These are phyloP conservation scores for Nannospalax galili DNA, from an alignment of 2,113 vertebrate genomes.

Conservation along the genomic window DNA sequence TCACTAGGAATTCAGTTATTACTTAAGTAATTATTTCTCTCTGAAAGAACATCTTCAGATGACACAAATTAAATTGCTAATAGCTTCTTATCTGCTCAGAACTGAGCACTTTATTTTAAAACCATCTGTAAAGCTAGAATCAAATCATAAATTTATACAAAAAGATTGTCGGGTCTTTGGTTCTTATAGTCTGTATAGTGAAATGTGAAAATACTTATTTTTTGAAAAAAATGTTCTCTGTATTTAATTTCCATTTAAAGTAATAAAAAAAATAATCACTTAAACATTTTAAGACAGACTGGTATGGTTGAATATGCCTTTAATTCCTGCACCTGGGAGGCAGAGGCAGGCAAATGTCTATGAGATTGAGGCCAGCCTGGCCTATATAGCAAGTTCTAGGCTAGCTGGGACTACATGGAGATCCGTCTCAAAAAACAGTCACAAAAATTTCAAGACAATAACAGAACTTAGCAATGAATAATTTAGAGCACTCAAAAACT, in stretches of 20 bases:
- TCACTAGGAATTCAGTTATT: constrained; percentile 14
- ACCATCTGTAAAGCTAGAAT: background rate
- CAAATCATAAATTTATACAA: background rate
- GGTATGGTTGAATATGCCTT: too few species aligned
- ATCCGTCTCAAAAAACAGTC: too few species aligned
- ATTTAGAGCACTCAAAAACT: accelerated
- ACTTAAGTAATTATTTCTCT: too few species aligned
- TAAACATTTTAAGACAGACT: too few species aligned
- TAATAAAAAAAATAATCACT: background rate
- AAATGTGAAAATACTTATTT: background rate
- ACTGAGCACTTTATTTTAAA: background rate
- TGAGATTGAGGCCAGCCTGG: too few species aligned
- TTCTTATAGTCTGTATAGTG: background rate
- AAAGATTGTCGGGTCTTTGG: background rate
- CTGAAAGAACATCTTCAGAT: background rate
- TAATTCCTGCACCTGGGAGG: too few species aligned
- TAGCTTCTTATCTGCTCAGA: background rate
- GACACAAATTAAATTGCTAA: constrained; percentile 25
- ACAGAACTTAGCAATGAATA: background rate
- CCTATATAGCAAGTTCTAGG: too few species aligned
- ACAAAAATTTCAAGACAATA: background rate
- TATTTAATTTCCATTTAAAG: background rate
- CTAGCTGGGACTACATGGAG: too few species aligned
- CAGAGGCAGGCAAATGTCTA: too few species aligned
- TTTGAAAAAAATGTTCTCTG: background rate